A percentile compares a stretch with the other conserved stretches of the same genome.
phyloP scores from a whole-genome alignment of 1,140 invertebrate species.

The Linepithema humile region DNA sequence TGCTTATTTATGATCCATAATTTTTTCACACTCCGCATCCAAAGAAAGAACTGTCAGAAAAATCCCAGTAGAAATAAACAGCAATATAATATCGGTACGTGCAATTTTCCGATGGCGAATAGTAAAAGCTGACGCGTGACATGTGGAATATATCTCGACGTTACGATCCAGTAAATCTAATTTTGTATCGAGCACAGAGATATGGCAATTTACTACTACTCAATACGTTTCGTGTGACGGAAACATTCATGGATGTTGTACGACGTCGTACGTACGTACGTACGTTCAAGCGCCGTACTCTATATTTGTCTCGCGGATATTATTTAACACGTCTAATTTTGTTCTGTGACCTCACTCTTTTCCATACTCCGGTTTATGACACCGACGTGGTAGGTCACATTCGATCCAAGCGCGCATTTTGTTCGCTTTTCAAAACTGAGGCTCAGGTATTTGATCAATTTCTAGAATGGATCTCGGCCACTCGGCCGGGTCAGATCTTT shows the following conservation, averaged over 20 bases:
- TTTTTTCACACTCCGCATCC: neutral
- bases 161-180: constrained; percentile 53
- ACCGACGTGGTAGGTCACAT: constrained; percentile 45
- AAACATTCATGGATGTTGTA: constrained; percentile 47
- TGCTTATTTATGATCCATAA: constrained; percentile 12
- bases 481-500: constrained; percentile 69
- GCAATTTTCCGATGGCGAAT: constrained; percentile 39
- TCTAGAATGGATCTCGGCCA: constrained; percentile 71
- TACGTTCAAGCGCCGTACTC: neutral
- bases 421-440: constrained; percentile 51
- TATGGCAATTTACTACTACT: constrained; percentile 25
- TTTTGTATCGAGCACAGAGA: constrained; percentile 42
- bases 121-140: constrained; percentile 36
- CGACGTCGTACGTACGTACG: neutral
- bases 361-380: constrained; percentile 46
- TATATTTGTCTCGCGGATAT: constrained; percentile 42
- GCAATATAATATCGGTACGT: neutral
- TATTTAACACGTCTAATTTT: constrained; percentile 57
- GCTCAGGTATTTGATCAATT: constrained; percentile 60
- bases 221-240: constrained; percentile 29
- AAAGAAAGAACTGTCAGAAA: neutral
- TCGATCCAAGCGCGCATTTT: constrained; percentile 42
- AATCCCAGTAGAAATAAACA: neutral
- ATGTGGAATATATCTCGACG: constrained; percentile 34
- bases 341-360: constrained; percentile 46